Conservation (phyloP, 2,113 vertebrate species). For the Acanthisitta chloris region DNA sequence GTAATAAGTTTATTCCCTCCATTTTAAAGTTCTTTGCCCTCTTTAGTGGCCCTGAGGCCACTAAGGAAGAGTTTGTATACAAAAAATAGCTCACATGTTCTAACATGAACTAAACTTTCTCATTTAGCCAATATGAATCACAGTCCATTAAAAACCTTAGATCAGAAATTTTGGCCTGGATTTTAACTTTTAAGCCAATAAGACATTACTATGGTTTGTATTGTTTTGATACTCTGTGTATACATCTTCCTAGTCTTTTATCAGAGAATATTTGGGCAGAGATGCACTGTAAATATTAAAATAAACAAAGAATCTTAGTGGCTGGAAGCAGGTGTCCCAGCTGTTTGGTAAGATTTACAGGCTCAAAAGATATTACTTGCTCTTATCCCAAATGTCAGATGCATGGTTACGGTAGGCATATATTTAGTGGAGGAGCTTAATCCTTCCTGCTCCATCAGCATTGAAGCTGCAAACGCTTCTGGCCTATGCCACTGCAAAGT, state of each 20-base stretch:
- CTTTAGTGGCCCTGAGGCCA: neutral
- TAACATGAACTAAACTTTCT: neutral
- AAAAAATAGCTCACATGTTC: neutral
- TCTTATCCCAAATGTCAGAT: neutral
- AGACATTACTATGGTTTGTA: rapidly evolving
- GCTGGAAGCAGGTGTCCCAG: neutral
- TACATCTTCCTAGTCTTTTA: neutral
- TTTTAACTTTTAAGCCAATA: neutral
- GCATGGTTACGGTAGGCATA: neutral
- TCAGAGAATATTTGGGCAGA: neutral
- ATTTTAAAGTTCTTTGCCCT: neutral
- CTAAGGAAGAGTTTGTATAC: neutral
- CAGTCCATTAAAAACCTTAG: neutral
- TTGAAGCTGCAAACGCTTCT: neutral
- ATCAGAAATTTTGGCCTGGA: neutral
- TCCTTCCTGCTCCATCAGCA: neutral
- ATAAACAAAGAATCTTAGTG: neutral
- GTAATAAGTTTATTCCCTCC: neutral
- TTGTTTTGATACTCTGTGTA: neutral
- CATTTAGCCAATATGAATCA: neutral
- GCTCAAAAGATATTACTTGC: neutral
- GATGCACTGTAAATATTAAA: neutral
- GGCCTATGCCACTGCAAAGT: neutral
- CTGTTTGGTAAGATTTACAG: neutral
- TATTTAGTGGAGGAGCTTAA: neutral